phyloP scores from a whole-genome alignment of 2,888 invertebrate species.

The Amorpha juglandis region DNA sequence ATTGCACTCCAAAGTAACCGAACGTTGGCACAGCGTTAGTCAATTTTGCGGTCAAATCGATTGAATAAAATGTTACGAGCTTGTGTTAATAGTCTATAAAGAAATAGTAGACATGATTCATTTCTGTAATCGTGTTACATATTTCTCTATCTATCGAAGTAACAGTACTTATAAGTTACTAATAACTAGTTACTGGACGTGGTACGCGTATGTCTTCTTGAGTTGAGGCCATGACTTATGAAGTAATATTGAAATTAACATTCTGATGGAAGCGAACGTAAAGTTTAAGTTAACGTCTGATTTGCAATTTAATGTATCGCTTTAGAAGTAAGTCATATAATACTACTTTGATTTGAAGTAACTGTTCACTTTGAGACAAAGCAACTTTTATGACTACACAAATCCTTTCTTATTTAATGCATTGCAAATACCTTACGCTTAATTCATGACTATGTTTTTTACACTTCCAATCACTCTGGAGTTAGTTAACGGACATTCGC shows the following conservation, averaged over 20 bases:
- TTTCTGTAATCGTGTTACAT: slow-evolving; percentile 10
- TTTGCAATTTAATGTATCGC: too few species aligned
- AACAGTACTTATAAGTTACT: slow-evolving; percentile 18
- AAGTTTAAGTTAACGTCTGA: neutral
- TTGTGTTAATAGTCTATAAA: neutral
- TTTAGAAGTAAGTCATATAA: too few species aligned
- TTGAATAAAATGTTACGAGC: slow-evolving; percentile 12
- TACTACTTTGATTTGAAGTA: neutral
- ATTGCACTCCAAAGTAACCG: slow-evolving; percentile 21
- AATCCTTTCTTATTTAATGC: too few species aligned
- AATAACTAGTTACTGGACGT: slow-evolving; percentile 8
- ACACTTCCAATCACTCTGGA: slow-evolving; percentile 10
- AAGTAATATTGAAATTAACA: neutral
- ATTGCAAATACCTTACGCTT: neutral
- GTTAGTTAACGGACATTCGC: slow-evolving; percentile 20
- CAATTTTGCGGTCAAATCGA: slow-evolving; percentile 13
- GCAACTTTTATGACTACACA: too few species aligned
- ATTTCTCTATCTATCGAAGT: slow-evolving; percentile 5
- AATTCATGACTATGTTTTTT: slow-evolving; percentile 17
- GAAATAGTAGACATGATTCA: slow-evolving; percentile 5
- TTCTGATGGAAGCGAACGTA: neutral
- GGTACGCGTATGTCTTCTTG: neutral
- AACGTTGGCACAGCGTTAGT: slow-evolving; percentile 4
- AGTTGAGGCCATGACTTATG: slow-evolving; percentile 6
- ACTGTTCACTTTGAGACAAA: neutral